Base-by-base conservation (phyloP, 2,888 invertebrate species). In the Fabriciana adippe region DNA sequence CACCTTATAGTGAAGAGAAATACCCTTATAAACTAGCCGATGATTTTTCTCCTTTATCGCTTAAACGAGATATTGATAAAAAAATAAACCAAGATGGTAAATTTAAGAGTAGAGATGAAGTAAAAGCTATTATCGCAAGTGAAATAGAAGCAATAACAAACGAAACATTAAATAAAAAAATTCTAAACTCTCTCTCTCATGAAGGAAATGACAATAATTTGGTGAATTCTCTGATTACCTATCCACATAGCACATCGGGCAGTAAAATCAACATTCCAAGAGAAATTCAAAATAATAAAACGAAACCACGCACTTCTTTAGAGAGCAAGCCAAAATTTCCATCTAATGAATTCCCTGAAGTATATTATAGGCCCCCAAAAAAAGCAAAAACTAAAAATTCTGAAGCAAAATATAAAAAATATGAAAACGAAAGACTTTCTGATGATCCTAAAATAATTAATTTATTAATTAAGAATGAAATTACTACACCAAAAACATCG, bases 1-100 rank as follows among this genome's bases (percentile, higher is more conserved):
- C 92, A 60, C 87, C 89, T 14, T 90, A 85, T 74, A 78, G 76
- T 67, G 90, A 91, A 81, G 91, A 92, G 1, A 87, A 76, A 74
- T 86, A 87, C 75, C 67, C 80, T 13, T 90, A 90, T 72, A 73
- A 76, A 61, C 84, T 82, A 18, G 67, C 71, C 53, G 61, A 64
- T 45, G 57, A 64, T 41, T 6, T 14, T 16, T 59, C 45, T 6
- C n/a, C 11, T 16, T 47, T 48, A 47, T 21, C 31, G 2, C 18
- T 45, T 3, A 47, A 31, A 1, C 13, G 47, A 13, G 41, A 41
- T 41, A 18, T 13, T 41, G 14, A 60, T 15, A 26, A n/a, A n/a
- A 50, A 26, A 16, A 41, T 55, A 6, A 53, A 51, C 41, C 45
- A 65, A 53, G 15, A 50, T 21, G 3, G 21, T 53, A 31, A 16